Base-by-base conservation (phyloP, 2,888 invertebrate species). In the Thereva nobilitata region DNA sequence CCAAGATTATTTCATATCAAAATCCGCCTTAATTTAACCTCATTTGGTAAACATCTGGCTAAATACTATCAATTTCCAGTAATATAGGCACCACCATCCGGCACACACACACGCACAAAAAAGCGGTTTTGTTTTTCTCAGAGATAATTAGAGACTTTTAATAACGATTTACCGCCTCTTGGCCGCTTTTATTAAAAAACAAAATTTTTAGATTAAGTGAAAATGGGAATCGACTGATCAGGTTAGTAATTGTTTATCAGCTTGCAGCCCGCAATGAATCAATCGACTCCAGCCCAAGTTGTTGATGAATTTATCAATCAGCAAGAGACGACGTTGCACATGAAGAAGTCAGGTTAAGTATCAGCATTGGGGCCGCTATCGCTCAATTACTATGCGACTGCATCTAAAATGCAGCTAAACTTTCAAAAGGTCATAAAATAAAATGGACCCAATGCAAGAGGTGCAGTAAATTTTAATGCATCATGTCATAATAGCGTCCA, bases 401-500 rank as follows among this genome's bases (percentile, higher is more conserved):
- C 23, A 23, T 23, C 23, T 56, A 38, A 42, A n/a, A 44, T 56
- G 12, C 41, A 56, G 34, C 8, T 4, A 9, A 10, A 23, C 23
- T 1, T 23, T 23, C 23, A 23, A 12, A 34, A 4, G 42, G 45
- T 41, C 45, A 44, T 57, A 45, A 57, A 57, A 45, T 8, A 35
- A n/a, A 57, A 57, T 44, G 37, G 10, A 5, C 57, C 12, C 9
- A 44, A 23, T 23, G 23, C 45, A 45, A 45, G 44, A 45, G 45
- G 45, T 37, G 57, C 45, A 57, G 57, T 57, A 45, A 45, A 57
- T 45, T 45, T 57, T 57, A 57, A 57, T 57, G 57, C 10, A 57
- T 35, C 45, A 59, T 59, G 57, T 59, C 57, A 59, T 59, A 41
- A 57, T 57, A 45, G 45, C 44, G 10, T 34, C n/a, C 23, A 23